These are phyloP conservation scores for Pyrrhia umbra DNA, from an alignment of 2,888 invertebrate species.

Conservation along the genomic window DNA sequence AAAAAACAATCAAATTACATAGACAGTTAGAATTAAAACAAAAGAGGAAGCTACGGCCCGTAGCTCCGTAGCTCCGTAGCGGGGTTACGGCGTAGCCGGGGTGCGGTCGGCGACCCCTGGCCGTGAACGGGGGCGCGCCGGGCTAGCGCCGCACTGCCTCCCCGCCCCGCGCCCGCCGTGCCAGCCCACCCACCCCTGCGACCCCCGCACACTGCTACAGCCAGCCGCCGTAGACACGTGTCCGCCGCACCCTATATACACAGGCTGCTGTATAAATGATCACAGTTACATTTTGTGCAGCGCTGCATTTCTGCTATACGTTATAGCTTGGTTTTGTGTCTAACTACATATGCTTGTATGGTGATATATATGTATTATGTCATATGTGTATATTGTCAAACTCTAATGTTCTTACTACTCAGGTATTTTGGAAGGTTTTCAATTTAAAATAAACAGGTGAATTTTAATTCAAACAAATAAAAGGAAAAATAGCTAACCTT, in stretches of 20 bases:
- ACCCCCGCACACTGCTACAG: slow-evolving; percentile 53
- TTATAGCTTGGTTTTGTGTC: background rate
- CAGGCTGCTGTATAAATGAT: slow-evolving; percentile 60
- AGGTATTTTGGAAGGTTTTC: background rate
- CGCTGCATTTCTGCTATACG: slow-evolving; percentile 50
- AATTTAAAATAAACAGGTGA: background rate
- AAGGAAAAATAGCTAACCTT: background rate
- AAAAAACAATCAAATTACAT: slow-evolving; percentile 72
- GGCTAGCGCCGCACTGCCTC: slow-evolving; percentile 71
- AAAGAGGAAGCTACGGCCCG: slow-evolving; percentile 85
- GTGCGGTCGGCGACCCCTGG: slow-evolving; percentile 90
- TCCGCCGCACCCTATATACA: slow-evolving; percentile 74
- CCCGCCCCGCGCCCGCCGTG: slow-evolving; percentile 41
- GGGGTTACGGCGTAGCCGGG: slow-evolving; percentile 87
- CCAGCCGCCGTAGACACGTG: slow-evolving; percentile 73
- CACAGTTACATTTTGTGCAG: slow-evolving; percentile 54
- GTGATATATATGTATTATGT: background rate
- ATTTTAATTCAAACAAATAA: background rate
- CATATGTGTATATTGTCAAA: background rate
- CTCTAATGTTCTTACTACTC: background rate
- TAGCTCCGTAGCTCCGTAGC: slow-evolving; percentile 82
- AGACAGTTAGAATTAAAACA: slow-evolving; percentile 75
- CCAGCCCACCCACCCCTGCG: slow-evolving; percentile 44
- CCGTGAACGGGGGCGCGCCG: slow-evolving; percentile 88
- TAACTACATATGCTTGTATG: background rate